Base-by-base conservation (phyloP, 2,797 vertebrate species). In the Myiotriccus ornatus region DNA sequence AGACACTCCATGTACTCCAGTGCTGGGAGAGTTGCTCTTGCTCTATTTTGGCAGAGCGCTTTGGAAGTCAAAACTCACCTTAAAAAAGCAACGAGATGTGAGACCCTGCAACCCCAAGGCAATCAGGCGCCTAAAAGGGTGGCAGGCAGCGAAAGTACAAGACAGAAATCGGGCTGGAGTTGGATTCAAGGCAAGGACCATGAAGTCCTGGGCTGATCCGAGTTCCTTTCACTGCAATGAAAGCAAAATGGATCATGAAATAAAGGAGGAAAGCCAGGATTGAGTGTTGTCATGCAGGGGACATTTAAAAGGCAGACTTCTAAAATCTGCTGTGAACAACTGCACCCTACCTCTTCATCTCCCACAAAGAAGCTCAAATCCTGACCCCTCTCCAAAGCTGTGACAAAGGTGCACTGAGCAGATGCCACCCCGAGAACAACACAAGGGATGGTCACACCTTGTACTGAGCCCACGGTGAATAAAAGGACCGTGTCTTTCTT, bases 371-470 rank as follows among this genome's bases (percentile, higher is more conserved):
- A 53, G 13, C 2, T 39, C 2, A 19, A 23, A 10, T 49, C 65
- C 46, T n/a, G 28, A 9, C 64, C 67, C 27, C 60, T 13, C 74
- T 63, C 63, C 56, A 20, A 13, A 69, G 63, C 12, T n/a, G 12
- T 2, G 23, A 18, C 13, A 32, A 0, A 9, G 16, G 25, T 43
- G 14, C 34, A 2, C 9, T 17, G 49, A 32, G 47, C 13, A 59
- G 56, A 19, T 16, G 24, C 27, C 6, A 5, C 56, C 21, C 1
- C 0, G 8, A 52, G 1, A 4, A 5, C 52, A 63, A 1, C 15
- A 1, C 15, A 12, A 3, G 2, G 47, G 12, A 30, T 44, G 12
- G 24, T 27, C 34, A 9, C 0, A 4, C 6, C 55, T 16, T 30
- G 12, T 9, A 1, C n/a, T 9, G 71, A 74, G 13, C n/a, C 14